A percentile compares a stretch with the other conserved stretches of the same genome.
These are phyloP conservation scores for Synanceia verrucosa DNA, from an alignment of 2,797 vertebrate species.

Conservation along the genomic window DNA sequence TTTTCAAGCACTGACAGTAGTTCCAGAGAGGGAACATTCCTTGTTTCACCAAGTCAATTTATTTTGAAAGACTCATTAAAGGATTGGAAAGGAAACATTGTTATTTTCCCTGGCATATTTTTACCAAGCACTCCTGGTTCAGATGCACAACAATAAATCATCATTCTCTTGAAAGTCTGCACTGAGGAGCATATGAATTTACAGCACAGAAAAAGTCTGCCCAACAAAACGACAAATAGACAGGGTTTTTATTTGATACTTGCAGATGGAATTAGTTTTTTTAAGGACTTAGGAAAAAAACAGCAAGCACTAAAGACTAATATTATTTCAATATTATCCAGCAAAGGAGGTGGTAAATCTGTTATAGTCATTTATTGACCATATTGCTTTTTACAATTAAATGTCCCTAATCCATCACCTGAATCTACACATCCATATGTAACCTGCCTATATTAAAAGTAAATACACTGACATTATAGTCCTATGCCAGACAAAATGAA, in stretches of 20 bases:
- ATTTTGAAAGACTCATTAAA: conserved; percentile 53
- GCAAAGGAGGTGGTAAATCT: background rate
- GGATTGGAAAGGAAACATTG: conserved; percentile 49
- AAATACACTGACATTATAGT: background rate
- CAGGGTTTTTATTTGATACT: background rate
- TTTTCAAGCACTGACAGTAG: conserved; percentile 47
- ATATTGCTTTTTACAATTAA: conserved; percentile 2
- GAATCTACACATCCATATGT: too few species aligned
- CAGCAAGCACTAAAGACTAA: conserved; percentile 6
- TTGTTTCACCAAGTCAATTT: conserved; percentile 54
- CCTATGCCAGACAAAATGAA: background rate
- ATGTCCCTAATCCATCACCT: too few species aligned
- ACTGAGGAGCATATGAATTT: background rate
- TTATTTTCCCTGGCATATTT: conserved; percentile 43
- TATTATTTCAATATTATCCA: conserved; percentile 1
- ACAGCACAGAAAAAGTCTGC: conserved; percentile 19
- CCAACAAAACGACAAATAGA: background rate
- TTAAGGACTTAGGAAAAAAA: background rate
- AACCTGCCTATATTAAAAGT: too few species aligned
- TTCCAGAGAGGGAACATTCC: conserved; percentile 27
- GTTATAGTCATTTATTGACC: background rate
- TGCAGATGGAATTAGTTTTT: background rate
- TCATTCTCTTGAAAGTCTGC: background rate
- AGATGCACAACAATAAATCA: conserved; percentile 11
- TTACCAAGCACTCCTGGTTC: conserved; percentile 10